Conservation (phyloP, 2,888 invertebrate species). For the Temnothorax rugatulus region DNA sequence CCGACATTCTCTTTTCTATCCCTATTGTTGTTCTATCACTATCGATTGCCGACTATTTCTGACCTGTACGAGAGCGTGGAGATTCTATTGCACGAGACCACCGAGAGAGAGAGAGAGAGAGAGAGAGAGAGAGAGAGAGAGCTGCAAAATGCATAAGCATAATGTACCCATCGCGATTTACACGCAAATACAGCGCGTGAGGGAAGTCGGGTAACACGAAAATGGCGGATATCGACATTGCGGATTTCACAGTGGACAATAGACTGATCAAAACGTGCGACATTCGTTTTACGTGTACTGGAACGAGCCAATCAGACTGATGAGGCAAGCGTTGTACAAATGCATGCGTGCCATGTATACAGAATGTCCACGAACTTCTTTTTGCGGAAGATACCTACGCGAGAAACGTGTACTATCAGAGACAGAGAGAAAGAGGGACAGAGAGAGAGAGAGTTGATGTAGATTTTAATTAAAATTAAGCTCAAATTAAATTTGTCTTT, state of each 20-base stretch:
- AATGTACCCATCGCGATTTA: conserved; percentile 56
- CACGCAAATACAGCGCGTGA: conserved; percentile 54
- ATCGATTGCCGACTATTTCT: conserved; percentile 41
- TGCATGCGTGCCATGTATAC: conserved; percentile 35
- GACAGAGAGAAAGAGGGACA: no score
- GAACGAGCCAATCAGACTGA: conserved; percentile 67
- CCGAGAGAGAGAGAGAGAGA: background rate
- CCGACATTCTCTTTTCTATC: conserved; percentile 8
- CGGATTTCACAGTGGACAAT: conserved; percentile 60
- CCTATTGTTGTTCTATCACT: conserved; percentile 20
- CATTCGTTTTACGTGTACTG: conserved; percentile 40
- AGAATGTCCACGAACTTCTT: conserved; percentile 1
- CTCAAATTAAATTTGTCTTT: conserved; percentile 10
- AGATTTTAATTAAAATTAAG: conserved; percentile 14
- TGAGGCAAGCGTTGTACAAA: conserved; percentile 58
- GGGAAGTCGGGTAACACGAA: conserved; percentile 56
- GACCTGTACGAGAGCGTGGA: conserved; percentile 2
- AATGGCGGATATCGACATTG: conserved; percentile 66
- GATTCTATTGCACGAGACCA: background rate
- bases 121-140: background rate
- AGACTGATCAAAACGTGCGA: conserved; percentile 30
- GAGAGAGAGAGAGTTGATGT: background rate
- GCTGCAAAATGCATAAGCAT: conserved; percentile 43
- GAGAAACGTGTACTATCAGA: background rate
- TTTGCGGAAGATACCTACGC: background rate